These are phyloP conservation scores for Latrodectus hesperus DNA, from an alignment of 2,888 invertebrate genomes.

Conservation along the genomic window DNA sequence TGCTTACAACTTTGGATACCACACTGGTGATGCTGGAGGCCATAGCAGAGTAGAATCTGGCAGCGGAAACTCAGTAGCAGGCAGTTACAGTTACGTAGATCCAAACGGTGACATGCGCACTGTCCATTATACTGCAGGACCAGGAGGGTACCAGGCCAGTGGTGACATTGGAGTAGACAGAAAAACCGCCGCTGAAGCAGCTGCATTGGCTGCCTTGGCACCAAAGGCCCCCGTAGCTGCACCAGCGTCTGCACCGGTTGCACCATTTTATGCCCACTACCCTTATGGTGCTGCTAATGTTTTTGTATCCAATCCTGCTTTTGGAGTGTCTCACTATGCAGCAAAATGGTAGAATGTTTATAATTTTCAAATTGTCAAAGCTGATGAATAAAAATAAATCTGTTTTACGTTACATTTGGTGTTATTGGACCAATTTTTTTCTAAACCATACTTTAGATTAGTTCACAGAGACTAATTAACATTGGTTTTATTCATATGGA, in stretches of 20 bases:
- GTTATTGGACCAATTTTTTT: too few species aligned
- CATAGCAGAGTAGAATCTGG: conserved; percentile 54
- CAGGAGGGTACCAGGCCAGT: conserved; percentile 60
- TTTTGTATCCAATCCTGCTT: background rate
- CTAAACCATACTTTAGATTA: too few species aligned
- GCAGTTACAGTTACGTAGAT: conserved; percentile 64
- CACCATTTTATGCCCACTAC: conserved; percentile 27
- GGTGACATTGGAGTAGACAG: conserved; percentile 69
- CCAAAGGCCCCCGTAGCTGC: conserved; percentile 47
- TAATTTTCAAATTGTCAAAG: too few species aligned
- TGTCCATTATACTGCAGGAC: conserved; percentile 61
- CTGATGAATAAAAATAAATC: too few species aligned
- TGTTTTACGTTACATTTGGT: too few species aligned
- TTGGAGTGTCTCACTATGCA: conserved; percentile 4
- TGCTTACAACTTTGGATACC: conserved; percentile 54
- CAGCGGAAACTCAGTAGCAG: conserved; percentile 23
- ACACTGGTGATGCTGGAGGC: conserved; percentile 44
- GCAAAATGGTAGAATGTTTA: too few species aligned
- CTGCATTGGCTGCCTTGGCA: conserved; percentile 52
- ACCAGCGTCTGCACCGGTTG: conserved; percentile 1
- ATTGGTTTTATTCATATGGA: too few species aligned
- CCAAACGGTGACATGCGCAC: conserved; percentile 58
- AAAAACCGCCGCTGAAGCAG: conserved; percentile 67
- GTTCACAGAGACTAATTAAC: too few species aligned
- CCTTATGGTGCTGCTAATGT: conserved; percentile 23